phyloP scores from a whole-genome alignment of 2,113 vertebrate species.

The Odobenus rosmarus region DNA sequence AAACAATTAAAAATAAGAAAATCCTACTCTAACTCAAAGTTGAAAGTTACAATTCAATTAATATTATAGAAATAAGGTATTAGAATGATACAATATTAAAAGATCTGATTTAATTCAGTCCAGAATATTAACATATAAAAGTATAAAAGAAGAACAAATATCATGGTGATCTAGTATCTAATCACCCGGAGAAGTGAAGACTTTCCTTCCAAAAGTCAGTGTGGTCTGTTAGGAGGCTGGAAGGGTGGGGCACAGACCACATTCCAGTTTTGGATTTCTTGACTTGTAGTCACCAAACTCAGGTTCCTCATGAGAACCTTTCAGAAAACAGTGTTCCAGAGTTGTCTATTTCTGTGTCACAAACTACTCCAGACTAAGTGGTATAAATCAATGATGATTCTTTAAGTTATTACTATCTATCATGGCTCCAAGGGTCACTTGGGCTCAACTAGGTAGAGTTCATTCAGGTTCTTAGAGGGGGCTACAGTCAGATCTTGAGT shows the following conservation, averaged over 20 bases:
- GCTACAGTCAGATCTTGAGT: not conserved
- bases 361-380: not conserved
- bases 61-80: not conserved
- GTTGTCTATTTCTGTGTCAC: not conserved
- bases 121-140: not conserved
- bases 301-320: not conserved
- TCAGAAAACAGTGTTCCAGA: not conserved
- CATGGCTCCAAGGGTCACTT: not conserved
- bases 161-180: not conserved
- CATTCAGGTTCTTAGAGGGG: accelerated
- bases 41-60: not conserved
- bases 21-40: not conserved
- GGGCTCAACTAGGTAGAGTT: not conserved
- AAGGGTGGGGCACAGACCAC: not conserved
- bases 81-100: not conserved
- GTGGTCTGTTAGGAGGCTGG: not conserved
- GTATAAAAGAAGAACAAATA: not conserved
- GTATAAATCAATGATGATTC: not conserved
- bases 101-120: not conserved
- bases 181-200: not conserved
- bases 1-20: not conserved
- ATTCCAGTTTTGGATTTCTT: not conserved
- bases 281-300: not conserved
- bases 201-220: not conserved
- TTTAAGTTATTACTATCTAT: not conserved